phyloP scores from a whole-genome alignment of 2,113 vertebrate species.

The Myanophis thanlyinensis region DNA sequence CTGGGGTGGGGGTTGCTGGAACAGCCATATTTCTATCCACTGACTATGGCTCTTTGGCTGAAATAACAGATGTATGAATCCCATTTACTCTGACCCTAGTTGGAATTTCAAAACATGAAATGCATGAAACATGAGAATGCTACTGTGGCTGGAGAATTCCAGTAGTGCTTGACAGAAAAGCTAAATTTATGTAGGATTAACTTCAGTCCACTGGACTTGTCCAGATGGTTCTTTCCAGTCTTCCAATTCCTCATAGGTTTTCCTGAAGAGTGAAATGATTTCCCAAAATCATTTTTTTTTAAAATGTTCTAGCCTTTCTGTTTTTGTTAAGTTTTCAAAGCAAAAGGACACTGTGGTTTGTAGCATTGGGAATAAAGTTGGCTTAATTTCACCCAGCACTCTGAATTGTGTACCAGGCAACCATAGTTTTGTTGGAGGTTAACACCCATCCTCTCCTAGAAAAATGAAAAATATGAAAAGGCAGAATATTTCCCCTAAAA shows the following conservation, averaged over 20 bases:
- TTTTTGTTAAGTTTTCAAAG: neutral
- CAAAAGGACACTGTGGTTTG: neutral
- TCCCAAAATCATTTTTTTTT: neutral
- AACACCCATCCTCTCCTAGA: no score
- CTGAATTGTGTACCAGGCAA: neutral
- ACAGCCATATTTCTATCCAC: neutral
- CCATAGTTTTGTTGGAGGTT: no score
- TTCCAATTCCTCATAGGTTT: neutral
- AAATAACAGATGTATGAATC: neutral
- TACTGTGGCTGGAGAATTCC: neutral
- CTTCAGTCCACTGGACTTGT: neutral
- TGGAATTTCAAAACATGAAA: slow-evolving; percentile 3
- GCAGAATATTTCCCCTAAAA: no score
- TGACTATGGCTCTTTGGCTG: neutral
- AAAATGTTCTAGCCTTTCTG: neutral
- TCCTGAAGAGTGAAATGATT: neutral
- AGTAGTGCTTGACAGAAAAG: neutral
- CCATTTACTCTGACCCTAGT: neutral
- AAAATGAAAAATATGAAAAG: no score
- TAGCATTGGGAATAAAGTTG: neutral
- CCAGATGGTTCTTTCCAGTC: neutral
- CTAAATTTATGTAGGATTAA: slow-evolving; percentile 17
- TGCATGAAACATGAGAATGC: neutral
- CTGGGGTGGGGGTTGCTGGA: neutral
- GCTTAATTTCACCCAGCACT: neutral